Evolutionary conservation across 2,797 vertebrate genomes (phyloP).

Genomic region (Euphonia xanthogaster): DNA sequence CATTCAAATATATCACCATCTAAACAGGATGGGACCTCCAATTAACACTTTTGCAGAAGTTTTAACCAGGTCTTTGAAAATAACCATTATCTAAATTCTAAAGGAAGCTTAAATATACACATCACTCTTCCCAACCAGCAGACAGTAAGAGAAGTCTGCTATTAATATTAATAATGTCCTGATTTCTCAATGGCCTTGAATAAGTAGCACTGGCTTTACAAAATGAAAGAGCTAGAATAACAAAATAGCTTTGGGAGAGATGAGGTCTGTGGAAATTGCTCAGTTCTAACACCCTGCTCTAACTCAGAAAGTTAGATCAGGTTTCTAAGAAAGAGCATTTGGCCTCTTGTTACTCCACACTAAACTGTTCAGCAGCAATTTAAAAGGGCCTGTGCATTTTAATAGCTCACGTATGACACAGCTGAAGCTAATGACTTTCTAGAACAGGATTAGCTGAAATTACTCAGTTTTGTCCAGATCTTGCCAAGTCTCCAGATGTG

Average conservation of each 20-base stretch:
- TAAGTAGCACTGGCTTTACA: not conserved
- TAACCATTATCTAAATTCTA: not conserved
- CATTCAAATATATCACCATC: not conserved
- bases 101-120: not conserved
- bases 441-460: slow-evolving; percentile 22
- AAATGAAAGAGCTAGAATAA: not conserved
- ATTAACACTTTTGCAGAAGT: not conserved
- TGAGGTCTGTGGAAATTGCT: not conserved
- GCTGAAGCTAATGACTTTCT: slow-evolving; percentile 18
- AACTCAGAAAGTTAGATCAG: not conserved
- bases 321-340: slow-evolving; percentile 16
- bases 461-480: not conserved
- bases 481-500: slow-evolving; percentile 33
- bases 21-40: not conserved
- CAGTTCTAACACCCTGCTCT: not conserved
- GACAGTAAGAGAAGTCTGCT: not conserved
- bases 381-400: not conserved
- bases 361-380: not conserved
- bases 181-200: not conserved
- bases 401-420: not conserved
- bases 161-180: not conserved
- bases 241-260: not conserved
- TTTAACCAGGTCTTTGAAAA: not conserved
- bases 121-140: not conserved
- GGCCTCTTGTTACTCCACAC: not conserved